Conservation (phyloP, 1,140 invertebrate species). For the Acromyrmex charruanus region DNA sequence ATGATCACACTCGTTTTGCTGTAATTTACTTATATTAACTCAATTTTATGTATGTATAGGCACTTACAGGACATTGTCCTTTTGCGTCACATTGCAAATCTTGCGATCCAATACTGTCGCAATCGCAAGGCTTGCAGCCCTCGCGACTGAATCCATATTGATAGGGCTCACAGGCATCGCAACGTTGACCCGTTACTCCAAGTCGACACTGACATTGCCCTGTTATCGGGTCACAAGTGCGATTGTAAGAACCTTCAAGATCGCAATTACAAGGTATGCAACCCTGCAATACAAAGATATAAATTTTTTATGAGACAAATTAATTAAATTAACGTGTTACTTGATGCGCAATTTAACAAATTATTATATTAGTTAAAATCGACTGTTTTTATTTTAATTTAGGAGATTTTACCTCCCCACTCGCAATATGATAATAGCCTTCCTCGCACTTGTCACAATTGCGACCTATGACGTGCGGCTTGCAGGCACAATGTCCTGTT, state of each 20-base stretch:
- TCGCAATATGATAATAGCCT: constrained; percentile 94
- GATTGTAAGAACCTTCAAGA: constrained; percentile 93
- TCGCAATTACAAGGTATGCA: constrained; percentile 96
- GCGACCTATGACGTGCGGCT: constrained; percentile 93
- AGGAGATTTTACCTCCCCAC: constrained; percentile 88
- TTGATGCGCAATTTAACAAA: background rate
- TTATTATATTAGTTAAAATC: constrained; percentile 28
- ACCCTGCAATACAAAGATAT: constrained; percentile 86
- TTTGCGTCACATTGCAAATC: constrained; percentile 93
- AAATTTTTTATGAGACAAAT: background rate
- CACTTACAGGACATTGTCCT: constrained; percentile 93
- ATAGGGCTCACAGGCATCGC: constrained; percentile 94
- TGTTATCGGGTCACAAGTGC: constrained; percentile 92
- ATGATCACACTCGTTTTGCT: background rate
- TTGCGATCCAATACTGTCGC: constrained; percentile 95
- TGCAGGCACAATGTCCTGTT: constrained; percentile 95
- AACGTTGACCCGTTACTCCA: constrained; percentile 94
- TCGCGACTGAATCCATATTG: constrained; percentile 96
- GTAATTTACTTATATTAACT: constrained; percentile 3
- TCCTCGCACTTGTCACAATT: constrained; percentile 96
- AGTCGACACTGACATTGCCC: constrained; percentile 95
- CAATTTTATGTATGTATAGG: background rate
- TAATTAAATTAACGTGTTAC: background rate
- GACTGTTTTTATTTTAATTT: constrained; percentile 31
- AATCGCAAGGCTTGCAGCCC: constrained; percentile 95